Conservation (phyloP, 2,888 invertebrate genomes). For the Julus scanicus region DNA sequence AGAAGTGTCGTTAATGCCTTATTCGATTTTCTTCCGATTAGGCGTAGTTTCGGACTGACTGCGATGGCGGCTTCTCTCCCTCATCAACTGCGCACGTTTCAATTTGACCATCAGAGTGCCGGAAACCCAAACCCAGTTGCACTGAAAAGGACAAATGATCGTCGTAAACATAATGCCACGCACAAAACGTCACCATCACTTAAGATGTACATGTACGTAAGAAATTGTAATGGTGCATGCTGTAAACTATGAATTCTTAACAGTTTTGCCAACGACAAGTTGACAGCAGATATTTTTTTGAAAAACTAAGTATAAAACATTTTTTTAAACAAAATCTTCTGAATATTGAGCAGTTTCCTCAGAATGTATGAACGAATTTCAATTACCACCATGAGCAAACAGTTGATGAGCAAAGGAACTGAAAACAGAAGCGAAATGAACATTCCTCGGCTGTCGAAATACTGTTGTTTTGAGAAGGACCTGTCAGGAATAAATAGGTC, state of each 20-base stretch:
- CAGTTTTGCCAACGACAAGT: too few species aligned
- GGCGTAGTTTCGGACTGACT: neutral
- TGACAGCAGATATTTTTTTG: too few species aligned
- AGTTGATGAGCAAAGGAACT: slow-evolving; percentile 90
- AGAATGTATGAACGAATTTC: neutral
- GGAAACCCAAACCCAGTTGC: slow-evolving; percentile 89
- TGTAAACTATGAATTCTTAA: too few species aligned
- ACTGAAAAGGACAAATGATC: slow-evolving; percentile 70
- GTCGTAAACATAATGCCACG: too few species aligned
- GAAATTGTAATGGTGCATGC: too few species aligned
- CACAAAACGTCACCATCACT: too few species aligned
- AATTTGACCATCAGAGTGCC: slow-evolving; percentile 87
- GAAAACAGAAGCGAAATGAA: slow-evolving; percentile 95
- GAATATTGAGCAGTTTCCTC: slow-evolving; percentile 55
- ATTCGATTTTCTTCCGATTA: neutral
- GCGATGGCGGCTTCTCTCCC: slow-evolving; percentile 54
- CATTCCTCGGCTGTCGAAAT: slow-evolving; percentile 92
- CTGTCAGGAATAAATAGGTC: slow-evolving; percentile 66
- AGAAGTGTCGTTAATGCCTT: neutral
- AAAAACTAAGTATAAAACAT: too few species aligned
- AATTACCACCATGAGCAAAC: slow-evolving; percentile 94
- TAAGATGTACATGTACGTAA: too few species aligned
- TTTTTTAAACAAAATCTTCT: neutral
- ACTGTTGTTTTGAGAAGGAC: slow-evolving; percentile 88
- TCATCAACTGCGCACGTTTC: slow-evolving; percentile 78